phyloP scores from a whole-genome alignment of 1,140 invertebrate genomes.

The Venustaconcha ellipsiformis region DNA sequence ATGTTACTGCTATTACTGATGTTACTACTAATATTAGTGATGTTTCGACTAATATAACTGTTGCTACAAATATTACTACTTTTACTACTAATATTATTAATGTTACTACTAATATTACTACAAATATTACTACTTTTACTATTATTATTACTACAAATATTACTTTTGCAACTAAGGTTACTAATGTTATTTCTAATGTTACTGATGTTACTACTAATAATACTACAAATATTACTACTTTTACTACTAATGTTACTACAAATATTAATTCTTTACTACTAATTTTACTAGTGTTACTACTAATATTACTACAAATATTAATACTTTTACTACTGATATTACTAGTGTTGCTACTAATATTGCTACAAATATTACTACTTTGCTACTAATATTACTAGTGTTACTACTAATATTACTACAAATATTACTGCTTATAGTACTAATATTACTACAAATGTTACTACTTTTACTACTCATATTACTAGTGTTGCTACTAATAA shows the following conservation, averaged over 20 bases:
- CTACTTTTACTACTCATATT: constrained; percentile 23
- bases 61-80: too few species aligned
- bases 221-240: constrained; percentile 17
- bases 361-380: constrained; percentile 25
- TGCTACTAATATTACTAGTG: constrained; percentile 23
- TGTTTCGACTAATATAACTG: too few species aligned
- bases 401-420: constrained; percentile 20
- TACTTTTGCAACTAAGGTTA: too few species aligned
- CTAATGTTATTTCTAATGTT: too few species aligned
- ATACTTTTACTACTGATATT: constrained; percentile 14
- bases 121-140: too few species aligned
- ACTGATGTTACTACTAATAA: constrained; percentile 12
- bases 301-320: constrained; percentile 12
- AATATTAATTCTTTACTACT: too few species aligned
- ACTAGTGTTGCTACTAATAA: constrained; percentile 24
- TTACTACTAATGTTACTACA: constrained; percentile 21
- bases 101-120: too few species aligned
- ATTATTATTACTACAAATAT: too few species aligned
- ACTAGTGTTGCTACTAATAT: constrained; percentile 11
- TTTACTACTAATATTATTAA: too few species aligned
- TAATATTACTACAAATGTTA: constrained; percentile 21
- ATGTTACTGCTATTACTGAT: too few species aligned
- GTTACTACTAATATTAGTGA: constrained; percentile 5
- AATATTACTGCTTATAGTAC: constrained; percentile 18
- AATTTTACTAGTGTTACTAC: constrained; percentile 21